Evolutionary conservation across 2,888 invertebrate genomes (phyloP).

Genomic region (Phalangium opilio): DNA sequence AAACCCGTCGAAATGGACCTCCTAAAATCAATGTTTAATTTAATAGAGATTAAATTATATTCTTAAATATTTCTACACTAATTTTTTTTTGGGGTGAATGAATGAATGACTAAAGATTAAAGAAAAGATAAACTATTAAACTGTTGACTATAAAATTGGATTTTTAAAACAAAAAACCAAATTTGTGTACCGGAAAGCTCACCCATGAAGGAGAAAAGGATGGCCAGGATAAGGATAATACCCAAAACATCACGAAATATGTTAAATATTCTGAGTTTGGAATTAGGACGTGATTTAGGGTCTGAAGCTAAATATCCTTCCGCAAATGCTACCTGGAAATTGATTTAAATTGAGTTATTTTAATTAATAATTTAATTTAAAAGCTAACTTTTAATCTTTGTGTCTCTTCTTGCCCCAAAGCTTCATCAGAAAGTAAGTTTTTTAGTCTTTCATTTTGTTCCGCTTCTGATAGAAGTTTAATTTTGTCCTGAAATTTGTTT

Average conservation of each 20-base stretch:
- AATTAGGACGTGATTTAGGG: constrained; percentile 20
- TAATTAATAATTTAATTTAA: not conserved
- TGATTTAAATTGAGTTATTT: constrained; percentile 1
- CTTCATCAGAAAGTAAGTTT: constrained; percentile 21
- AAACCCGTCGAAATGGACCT: constrained; percentile 57
- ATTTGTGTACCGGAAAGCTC: constrained; percentile 20
- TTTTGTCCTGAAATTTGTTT: constrained; percentile 10
- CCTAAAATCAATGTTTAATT: constrained; percentile 28
- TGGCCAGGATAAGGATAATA: constrained; percentile 50
- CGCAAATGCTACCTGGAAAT: constrained; percentile 49
- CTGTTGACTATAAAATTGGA: constrained; percentile 1
- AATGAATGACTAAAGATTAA: constrained; percentile 4
- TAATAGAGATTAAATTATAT: not conserved
- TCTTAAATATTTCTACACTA: not conserved
- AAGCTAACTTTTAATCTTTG: constrained; percentile 51
- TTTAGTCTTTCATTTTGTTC: constrained; percentile 21
- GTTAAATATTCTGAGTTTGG: constrained; percentile 40
- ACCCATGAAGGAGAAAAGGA: constrained; percentile 45
- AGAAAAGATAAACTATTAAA: no score
- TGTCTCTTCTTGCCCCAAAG: constrained; percentile 40
- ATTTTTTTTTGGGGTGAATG: constrained; percentile 2
- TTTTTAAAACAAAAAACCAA: not conserved
- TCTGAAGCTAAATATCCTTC: constrained; percentile 71
- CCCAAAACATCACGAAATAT: constrained; percentile 56
- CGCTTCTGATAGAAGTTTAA: constrained; percentile 11